These are phyloP conservation scores for Drosophila diplacantha DNA, from an alignment of 2,888 invertebrate genomes.

Conservation along the genomic window DNA sequence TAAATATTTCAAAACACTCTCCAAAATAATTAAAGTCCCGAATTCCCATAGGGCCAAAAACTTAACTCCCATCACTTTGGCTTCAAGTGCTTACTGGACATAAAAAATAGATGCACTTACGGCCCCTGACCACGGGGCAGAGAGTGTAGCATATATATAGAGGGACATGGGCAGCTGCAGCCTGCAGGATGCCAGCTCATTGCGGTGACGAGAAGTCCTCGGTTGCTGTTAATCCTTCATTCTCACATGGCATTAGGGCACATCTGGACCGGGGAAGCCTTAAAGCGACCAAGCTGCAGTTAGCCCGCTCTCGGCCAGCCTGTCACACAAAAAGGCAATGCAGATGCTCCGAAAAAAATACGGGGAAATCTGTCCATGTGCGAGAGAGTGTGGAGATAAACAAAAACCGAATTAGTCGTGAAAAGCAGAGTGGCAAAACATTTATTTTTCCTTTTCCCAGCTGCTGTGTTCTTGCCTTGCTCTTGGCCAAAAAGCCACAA, in stretches of 20 bases:
- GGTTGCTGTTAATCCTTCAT: conserved; percentile 60
- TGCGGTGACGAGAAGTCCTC: conserved; percentile 38
- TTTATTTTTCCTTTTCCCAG: conserved; percentile 34
- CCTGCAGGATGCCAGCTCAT: conserved; percentile 37
- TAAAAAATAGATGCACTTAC: conserved; percentile 36
- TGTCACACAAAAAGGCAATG: conserved; percentile 47
- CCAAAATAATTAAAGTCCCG: not conserved
- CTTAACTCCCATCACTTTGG: conserved; percentile 14
- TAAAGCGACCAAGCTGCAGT: conserved; percentile 62
- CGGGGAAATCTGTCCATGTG: conserved; percentile 39
- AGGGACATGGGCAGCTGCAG: conserved; percentile 17
- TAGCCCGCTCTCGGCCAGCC: conserved; percentile 43
- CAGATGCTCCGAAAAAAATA: conserved; percentile 28
- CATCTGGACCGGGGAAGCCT: conserved; percentile 55
- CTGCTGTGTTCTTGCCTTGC: conserved; percentile 18
- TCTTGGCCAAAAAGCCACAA: conserved; percentile 52
- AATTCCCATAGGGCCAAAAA: not conserved
- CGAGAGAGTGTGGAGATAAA: conserved; percentile 48
- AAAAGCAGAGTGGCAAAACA: conserved; percentile 67
- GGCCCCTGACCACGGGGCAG: conserved; percentile 22
- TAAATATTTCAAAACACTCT: not conserved
- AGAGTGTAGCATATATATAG: not conserved
- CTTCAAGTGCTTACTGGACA: conserved; percentile 21
- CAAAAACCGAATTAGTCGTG: conserved; percentile 68
- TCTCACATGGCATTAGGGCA: conserved; percentile 42